Evolutionary conservation across 2,888 invertebrate genomes (phyloP), one percentile per base, ranked within the genome.

Genomic region (Drosophila monieri): DNA sequence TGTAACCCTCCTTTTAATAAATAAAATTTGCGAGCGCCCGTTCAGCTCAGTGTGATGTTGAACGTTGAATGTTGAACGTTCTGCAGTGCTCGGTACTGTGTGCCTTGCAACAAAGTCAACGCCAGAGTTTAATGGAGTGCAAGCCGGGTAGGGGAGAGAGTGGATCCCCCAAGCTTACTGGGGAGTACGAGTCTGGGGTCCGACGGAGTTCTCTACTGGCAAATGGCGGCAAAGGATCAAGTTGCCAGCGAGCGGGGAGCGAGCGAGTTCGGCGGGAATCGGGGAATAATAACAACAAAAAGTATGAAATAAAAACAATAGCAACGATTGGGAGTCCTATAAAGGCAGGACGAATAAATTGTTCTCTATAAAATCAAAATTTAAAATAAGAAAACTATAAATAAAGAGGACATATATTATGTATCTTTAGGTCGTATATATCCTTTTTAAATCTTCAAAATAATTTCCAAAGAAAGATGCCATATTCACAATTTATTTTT

Each of bases 171-270:
- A 25, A 14, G 56, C 27, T n/a, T 8, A 25, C 25, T 4, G 25
- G 25, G 25, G 25, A 18, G 18, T n/a, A 44, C 27, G 27, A 25
- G n/a, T 23, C 12, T 32, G 15, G 30, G 18, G 32, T 21, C 27
- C n/a, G 58, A 15, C 12, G 59, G 44, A 57, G 68, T 23, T 57
- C 39, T 73, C 76, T 77, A 76, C 81, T 77, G 78, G 76, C 85
- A 79, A 84, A 83, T 77, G 81, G 84, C 88, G 85, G 88, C 83
- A 81, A 80, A 83, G 83, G 83, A 88, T 88, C 88, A 88, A 81
- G 76, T 83, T 87, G 88, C 86, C 66, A 67, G 60, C 25, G 48
- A 37, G 37, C 37, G 43, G 35, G 10, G 15, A 30, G 43, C 51
- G 51, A 77, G 80, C 47, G 78, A 55, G 65, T 47, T 64, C 47